Percentiles rank a stretch among this genome's conserved stretches.
phyloP scores from a whole-genome alignment of 2,888 invertebrate species.

The Lagria hirta region DNA sequence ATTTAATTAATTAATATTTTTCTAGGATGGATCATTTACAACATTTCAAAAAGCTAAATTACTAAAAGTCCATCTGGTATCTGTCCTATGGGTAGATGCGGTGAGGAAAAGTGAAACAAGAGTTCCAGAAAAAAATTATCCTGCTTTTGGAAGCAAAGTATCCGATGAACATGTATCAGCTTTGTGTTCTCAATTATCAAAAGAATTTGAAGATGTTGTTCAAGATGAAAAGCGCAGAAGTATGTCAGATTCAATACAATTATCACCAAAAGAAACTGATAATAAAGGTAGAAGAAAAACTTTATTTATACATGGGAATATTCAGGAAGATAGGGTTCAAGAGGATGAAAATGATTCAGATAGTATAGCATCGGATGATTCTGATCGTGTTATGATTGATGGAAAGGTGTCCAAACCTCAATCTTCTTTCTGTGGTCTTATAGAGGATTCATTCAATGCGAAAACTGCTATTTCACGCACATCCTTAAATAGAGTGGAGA shows the following conservation, averaged over 20 bases:
- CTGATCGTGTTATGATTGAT: slow-evolving; percentile 29
- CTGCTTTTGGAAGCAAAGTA: slow-evolving; percentile 44
- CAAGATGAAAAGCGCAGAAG: slow-evolving; percentile 43
- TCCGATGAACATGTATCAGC: slow-evolving; percentile 42
- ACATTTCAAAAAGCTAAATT: slow-evolving; percentile 64
- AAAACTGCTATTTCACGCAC: no score
- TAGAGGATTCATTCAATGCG: no score
- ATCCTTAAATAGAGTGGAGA: no score
- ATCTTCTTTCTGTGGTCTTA: no score
- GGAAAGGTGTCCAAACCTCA: no score
- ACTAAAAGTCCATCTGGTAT: slow-evolving; percentile 62
- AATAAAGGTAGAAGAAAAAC: slow-evolving; percentile 29
- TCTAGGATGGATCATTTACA: slow-evolving; percentile 59
- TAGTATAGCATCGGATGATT: slow-evolving; percentile 32
- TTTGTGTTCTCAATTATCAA: slow-evolving; percentile 48
- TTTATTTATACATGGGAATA: slow-evolving; percentile 17
- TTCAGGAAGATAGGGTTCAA: neutral
- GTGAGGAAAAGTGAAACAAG: slow-evolving; percentile 38
- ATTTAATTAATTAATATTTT: no score
- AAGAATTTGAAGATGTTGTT: slow-evolving; percentile 47
- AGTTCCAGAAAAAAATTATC: slow-evolving; percentile 48
- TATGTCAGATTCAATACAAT: slow-evolving; percentile 18
- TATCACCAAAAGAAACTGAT: slow-evolving; percentile 1
- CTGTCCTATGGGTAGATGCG: slow-evolving; percentile 68
- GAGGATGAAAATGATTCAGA: slow-evolving; percentile 17